Evolutionary conservation across 2,888 invertebrate species (phyloP), one percentile per base, ranked within the genome.

Genomic region (Caenorhabditis imperialis): DNA sequence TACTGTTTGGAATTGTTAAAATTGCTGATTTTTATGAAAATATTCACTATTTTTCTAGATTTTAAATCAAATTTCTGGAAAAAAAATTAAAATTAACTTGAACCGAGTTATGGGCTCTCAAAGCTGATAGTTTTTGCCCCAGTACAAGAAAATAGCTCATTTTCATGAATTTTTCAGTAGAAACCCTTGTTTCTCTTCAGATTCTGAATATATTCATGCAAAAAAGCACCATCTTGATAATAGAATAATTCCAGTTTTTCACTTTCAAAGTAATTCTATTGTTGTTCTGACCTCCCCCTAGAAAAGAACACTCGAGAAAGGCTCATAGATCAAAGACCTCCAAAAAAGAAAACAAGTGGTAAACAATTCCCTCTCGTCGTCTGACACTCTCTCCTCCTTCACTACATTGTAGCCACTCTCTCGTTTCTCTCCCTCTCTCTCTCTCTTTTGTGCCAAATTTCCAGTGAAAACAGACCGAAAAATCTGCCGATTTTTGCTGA

Each of bases 401-500:
- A 54, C 48, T 38, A 55, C 62, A 44, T 35, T 48, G 35, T 55
- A 51, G 47, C 45, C 55, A 12, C 55, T 20, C 57, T 23, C 54
- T 37, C 27, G 7, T n/a, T 35, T 35, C 51, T 20, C 25, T 25
- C n/a, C n/a, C n/a, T n/a, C n/a, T n/a, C n/a, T n/a, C n/a, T n/a
- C n/a, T n/a, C n/a, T n/a, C n/a, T n/a, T n/a, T n/a, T n/a, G n/a
- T n/a, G n/a, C n/a, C n/a, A n/a, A n/a, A n/a, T n/a, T n/a, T n/a
- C n/a, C n/a, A n/a, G n/a, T n/a, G n/a, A n/a, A n/a, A 2, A 48
- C 8, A 37, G 44, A 54, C 18, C 35, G 22, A 44, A 27, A 25
- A 47, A 38, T 14, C 27, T 38, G 30, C 47, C 14, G 40, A 60
- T 48, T 60, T 60, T 42, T 60, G 60, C 60, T 60, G 60, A 60